phyloP scores from a whole-genome alignment of 2,888 invertebrate species.

The Prosapia bicincta region DNA sequence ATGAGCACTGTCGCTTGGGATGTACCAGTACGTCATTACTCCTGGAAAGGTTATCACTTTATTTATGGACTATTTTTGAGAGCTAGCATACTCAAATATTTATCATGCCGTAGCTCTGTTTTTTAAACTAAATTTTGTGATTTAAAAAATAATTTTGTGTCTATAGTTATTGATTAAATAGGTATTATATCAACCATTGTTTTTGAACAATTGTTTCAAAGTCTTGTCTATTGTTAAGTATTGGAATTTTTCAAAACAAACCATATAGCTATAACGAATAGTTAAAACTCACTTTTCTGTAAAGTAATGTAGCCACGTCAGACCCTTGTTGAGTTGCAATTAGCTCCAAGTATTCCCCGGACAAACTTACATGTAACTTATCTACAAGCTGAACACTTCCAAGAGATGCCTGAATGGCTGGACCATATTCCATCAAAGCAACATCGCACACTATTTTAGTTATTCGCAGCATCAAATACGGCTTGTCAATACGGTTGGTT shows the following conservation, averaged over 20 bases:
- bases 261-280: not conserved
- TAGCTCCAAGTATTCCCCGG: conserved; percentile 74
- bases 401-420: conserved; percentile 68
- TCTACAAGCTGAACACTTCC: conserved; percentile 65
- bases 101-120: too few relatives aligned
- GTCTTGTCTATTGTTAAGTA: too few relatives aligned
- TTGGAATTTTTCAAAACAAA: not conserved
- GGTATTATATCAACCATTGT: too few relatives aligned
- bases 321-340: conserved; percentile 58
- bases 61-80: too few relatives aligned
- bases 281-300: conserved; percentile 66
- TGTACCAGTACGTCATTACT: too few relatives aligned
- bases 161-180: too few relatives aligned
- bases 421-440: conserved; percentile 74
- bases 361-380: conserved; percentile 67
- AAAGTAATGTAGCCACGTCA: conserved; percentile 68
- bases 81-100: too few relatives aligned
- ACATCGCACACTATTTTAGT: conserved; percentile 67
- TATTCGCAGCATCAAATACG: conserved; percentile 69
- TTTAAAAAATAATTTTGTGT: too few relatives aligned
- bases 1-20: too few relatives aligned
- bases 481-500: conserved; percentile 61
- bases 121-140: too few relatives aligned
- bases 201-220: too few relatives aligned
- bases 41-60: too few relatives aligned